Percentiles rank a stretch among this genome's conserved stretches.
These are phyloP conservation scores for Epizoanthus fatuus DNA, from an alignment of 92 coral and sea anemone species.

Conservation along the genomic window DNA sequence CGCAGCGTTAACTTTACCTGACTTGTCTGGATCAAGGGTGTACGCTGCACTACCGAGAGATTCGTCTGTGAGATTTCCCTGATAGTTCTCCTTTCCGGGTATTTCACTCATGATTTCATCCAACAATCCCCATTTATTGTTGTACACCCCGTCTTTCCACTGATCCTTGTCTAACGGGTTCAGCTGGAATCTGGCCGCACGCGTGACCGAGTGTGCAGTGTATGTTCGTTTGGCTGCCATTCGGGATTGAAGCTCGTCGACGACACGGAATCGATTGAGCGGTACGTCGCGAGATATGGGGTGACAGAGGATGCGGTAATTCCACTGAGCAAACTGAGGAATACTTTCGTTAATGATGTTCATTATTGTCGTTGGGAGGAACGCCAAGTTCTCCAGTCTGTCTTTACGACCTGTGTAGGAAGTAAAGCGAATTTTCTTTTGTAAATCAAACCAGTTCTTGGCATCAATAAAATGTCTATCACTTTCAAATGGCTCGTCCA, in stretches of 20 bases:
- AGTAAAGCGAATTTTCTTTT: conserved; percentile 56
- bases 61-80: conserved; percentile 40
- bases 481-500: conserved; percentile 57
- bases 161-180: conserved; percentile 24
- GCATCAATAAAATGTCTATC: conserved; percentile 63
- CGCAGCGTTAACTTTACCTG: conserved; percentile 25
- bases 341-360: conserved; percentile 39
- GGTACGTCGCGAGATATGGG: conserved; percentile 51
- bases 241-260: conserved; percentile 47
- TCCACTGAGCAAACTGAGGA: conserved; percentile 62
- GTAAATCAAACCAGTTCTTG: conserved; percentile 60
- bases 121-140: conserved; percentile 17
- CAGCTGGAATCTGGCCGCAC: conserved; percentile 50
- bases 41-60: conserved; percentile 30
- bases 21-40: not conserved
- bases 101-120: conserved; percentile 42
- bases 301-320: conserved; percentile 60
- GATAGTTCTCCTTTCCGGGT: conserved; percentile 59
- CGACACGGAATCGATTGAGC: conserved; percentile 43
- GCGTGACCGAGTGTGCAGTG: conserved; percentile 9
- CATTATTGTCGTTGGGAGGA: conserved; percentile 55
- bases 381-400: conserved; percentile 50
- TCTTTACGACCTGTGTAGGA: conserved; percentile 57
- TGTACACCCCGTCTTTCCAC: conserved; percentile 19
- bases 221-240: conserved; percentile 33